phyloP scores from a whole-genome alignment of 2,113 vertebrate species.

The Cygnus buccinator region DNA sequence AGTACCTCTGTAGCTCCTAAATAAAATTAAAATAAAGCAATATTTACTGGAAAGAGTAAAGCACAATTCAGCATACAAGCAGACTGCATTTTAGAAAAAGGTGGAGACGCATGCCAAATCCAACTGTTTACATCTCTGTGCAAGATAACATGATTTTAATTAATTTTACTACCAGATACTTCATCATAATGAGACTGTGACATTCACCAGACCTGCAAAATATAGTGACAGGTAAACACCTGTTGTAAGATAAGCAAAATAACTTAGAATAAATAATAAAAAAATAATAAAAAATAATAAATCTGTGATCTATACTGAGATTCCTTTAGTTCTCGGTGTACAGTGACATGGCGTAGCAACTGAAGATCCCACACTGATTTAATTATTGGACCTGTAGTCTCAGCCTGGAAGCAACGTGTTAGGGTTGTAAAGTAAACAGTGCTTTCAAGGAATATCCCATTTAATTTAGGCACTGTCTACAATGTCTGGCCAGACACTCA shows the following conservation, averaged over 20 bases:
- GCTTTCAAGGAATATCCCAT: background rate
- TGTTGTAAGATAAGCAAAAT: background rate
- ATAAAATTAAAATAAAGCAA: background rate
- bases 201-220: background rate
- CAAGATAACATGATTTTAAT: background rate
- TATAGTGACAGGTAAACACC: background rate
- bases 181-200: background rate
- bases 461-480: background rate
- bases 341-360: background rate
- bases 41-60: background rate
- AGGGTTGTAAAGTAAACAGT: background rate
- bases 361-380: background rate
- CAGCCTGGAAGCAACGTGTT: background rate
- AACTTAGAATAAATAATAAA: background rate
- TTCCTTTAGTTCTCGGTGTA: background rate
- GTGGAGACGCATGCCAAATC: background rate
- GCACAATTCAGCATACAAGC: background rate
- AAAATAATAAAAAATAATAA: background rate
- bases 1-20: background rate
- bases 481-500: background rate
- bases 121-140: background rate
- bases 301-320: background rate
- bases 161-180: background rate
- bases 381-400: background rate
- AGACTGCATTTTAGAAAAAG: background rate